Evolutionary conservation across 1,140 invertebrate genomes (phyloP), one percentile per base, ranked within the genome.

Genomic region (Steinernema feltiae): DNA sequence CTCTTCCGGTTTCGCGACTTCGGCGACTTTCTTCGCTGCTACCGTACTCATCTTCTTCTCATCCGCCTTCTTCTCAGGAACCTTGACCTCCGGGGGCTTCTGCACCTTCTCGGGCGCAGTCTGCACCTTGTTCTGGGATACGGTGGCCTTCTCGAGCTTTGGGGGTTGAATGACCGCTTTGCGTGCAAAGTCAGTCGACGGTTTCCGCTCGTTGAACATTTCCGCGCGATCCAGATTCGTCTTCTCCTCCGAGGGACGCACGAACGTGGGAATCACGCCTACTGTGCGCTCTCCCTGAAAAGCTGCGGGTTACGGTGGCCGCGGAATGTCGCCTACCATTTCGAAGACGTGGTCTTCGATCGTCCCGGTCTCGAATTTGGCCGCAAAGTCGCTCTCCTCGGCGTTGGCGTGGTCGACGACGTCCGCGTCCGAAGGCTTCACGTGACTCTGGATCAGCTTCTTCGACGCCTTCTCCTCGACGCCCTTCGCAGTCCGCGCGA

Each of bases 81-180:
- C 21, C 29, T 69, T 30, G 3, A 7, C 63, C n/a, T 24, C 70
- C 1, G 30, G 7, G 7, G 70, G 70, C 70, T 71, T 73, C 72
- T 41, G 18, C 32, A 27, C 48, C 72, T 48, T 73, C 32, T 1
- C 18, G 2, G 35, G 30, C n/a, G 35, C 48, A 1, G 31, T 17
- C 70, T 71, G 35, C 35, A 71, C 35, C 7, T 3, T 32, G 35
- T 29, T 71, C 24, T 71, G 30, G n/a, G 30, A 71, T 31, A 32
- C 30, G 7, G 7, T 69, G 18, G 63, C 78, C 70, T 79, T 80
- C 48, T 82, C 81, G 32, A 73, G 17, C 46, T 78, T 79, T 46
- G 78, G 69, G 30, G 82, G 78, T 48, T 83, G 82, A 32, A 83
- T 78, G 15, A 83, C 80, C 0, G 82, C 80, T 73, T 83, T 83